Evolutionary conservation across 2,113 vertebrate genomes (phyloP), one percentile per base, ranked within the genome.

Genomic region (Gnathonemus echidnorhynchus): DNA sequence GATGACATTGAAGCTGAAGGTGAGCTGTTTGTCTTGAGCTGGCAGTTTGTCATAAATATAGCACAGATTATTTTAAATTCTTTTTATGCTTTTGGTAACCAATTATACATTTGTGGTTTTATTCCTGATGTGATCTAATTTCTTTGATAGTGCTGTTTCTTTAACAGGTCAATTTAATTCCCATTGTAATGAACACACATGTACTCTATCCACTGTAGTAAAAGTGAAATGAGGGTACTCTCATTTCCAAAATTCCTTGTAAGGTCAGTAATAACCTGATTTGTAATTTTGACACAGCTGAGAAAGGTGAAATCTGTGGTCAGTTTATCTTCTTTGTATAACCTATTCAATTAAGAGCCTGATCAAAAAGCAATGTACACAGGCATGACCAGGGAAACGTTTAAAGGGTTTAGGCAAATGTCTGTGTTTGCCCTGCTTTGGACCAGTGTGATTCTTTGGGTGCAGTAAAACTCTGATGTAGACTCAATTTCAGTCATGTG

Each of bases 1-100:
- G 97, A 99, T 0, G 97, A 99, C 90, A 95, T 98, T 70, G 95
- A 94, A 5, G 93, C 96, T 0, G 94, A 97, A 92, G 98, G 98
- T 99, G 92, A n/a, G 15, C 2, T 49, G 89, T 39, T 77, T 77
- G 31, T 6, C 70, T 39, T 13, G 13, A 77, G 31, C 13, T 35
- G 10, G 70, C 13, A 39, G 70, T 77, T 77, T 66, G 62, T 62
- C 21, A n/a, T n/a, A 15, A 31, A 31, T 39, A 35, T 80, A 42
- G 74, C 35, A 13, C n/a, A 74, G 66, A 35, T 11, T 3, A 17
- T 39, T 39, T 74, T 53, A 3, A 50, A n/a, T 62, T 62, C 17
- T 62, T 62, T n/a, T 27, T 66, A 24, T 66, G n/a, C 24, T 66
- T 66, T 66, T 11, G 62, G n/a, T n/a, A 66, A 27, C 62, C 10